phyloP scores from a whole-genome alignment of 2,797 vertebrate species.

The Chromis chromis region DNA sequence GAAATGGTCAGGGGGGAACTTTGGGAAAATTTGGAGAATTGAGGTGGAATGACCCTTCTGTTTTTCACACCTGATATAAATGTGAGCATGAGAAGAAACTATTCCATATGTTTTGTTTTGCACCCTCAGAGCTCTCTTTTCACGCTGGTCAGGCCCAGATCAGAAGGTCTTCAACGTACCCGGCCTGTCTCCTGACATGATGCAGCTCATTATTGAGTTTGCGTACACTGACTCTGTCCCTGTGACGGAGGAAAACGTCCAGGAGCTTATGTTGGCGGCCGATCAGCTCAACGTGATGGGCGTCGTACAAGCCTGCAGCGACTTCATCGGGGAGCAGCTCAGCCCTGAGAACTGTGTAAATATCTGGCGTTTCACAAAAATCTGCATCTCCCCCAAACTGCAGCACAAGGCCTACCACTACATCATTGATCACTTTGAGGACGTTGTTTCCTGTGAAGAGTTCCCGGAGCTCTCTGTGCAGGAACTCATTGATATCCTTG shows the following conservation, averaged over 20 bases:
- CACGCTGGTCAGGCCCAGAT: neutral
- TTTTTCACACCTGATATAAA: neutral
- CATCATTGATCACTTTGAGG: constrained; percentile 86
- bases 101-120: no score
- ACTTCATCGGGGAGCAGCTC: constrained; percentile 83
- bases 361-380: constrained; percentile 82
- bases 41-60: no score
- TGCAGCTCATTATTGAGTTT: constrained; percentile 52
- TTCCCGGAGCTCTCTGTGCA: constrained; percentile 69
- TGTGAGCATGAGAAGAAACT: neutral
- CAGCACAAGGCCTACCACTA: constrained; percentile 76
- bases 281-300: constrained; percentile 83
- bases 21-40: no score
- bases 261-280: constrained; percentile 80
- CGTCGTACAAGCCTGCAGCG: constrained; percentile 78
- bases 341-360: constrained; percentile 85
- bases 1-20: no score
- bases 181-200: constrained; percentile 28
- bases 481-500: constrained; percentile 81
- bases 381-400: constrained; percentile 72
- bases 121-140: constrained; percentile 46
- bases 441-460: constrained; percentile 76
- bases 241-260: constrained; percentile 72
- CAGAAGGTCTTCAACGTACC: constrained; percentile 11
- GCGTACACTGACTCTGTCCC: constrained; percentile 33